phyloP scores from a whole-genome alignment of 2,888 invertebrate genomes.

The Ennomos fuscantarius region DNA sequence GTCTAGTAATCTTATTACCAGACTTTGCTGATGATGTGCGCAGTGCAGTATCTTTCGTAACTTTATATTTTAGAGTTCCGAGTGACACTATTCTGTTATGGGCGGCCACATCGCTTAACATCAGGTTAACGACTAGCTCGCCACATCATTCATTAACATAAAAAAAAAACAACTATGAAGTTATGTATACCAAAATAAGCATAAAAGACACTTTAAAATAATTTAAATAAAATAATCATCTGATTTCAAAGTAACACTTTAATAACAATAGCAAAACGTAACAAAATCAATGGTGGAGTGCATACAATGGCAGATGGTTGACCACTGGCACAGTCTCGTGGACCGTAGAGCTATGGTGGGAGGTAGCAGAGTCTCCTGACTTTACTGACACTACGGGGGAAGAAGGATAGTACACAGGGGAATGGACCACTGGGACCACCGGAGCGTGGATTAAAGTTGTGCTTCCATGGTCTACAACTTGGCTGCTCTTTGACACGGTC shows the following conservation, averaged over 20 bases:
- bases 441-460: conserved; percentile 46
- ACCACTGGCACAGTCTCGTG: conserved; percentile 67
- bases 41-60: too few relatives aligned
- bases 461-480: conserved; percentile 60
- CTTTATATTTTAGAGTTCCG: too few relatives aligned
- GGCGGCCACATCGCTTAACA: too few relatives aligned
- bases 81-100: too few relatives aligned
- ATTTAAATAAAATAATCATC: neutral
- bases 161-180: too few relatives aligned
- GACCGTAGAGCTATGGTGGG: conserved; percentile 80
- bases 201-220: too few relatives aligned
- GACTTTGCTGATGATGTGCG: too few relatives aligned
- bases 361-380: conserved; percentile 71
- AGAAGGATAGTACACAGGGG: conserved; percentile 54
- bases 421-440: conserved; percentile 33
- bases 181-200: neutral
- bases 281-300: conserved; percentile 56
- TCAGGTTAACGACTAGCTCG: too few relatives aligned
- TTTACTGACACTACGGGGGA: conserved; percentile 54
- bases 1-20: too few relatives aligned
- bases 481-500: conserved; percentile 52
- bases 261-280: conserved; percentile 28
- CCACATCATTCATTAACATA: too few relatives aligned
- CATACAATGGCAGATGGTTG: conserved; percentile 52
- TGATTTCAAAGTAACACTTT: conserved; percentile 27